A percentile compares a stretch with the other conserved stretches of the same genome.
Evolutionary conservation across 2,113 vertebrate genomes (phyloP).

Genomic region (Aspiorhynchus laticeps): DNA sequence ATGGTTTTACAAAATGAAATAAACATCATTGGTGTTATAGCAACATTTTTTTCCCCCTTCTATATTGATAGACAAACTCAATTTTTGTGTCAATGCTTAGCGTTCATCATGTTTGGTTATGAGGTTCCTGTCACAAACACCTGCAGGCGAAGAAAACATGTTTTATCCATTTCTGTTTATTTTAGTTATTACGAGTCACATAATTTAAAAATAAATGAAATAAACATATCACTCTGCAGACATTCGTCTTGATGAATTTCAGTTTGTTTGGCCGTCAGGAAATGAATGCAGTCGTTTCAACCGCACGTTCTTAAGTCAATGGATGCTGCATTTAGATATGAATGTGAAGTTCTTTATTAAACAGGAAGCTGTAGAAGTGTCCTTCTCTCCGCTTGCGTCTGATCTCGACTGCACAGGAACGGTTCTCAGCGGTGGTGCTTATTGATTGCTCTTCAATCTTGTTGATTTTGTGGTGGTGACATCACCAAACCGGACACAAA

Average conservation of each 20-base stretch:
- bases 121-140: conserved; percentile 50
- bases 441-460: conserved; percentile 10
- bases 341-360: neutral
- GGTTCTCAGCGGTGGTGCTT: neutral
- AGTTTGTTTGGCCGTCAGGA: neutral
- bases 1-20: conserved; percentile 61
- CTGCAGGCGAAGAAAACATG: conserved; percentile 58
- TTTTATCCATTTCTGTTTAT: conserved; percentile 27
- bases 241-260: neutral
- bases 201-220: conserved; percentile 35
- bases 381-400: neutral
- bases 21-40: conserved; percentile 59
- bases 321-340: neutral
- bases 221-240: conserved; percentile 13
- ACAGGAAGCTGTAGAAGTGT: neutral
- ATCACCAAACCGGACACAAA: neutral
- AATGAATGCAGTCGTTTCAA: neutral
- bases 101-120: conserved; percentile 43
- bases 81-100: conserved; percentile 60
- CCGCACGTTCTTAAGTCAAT: neutral
- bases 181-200: neutral
- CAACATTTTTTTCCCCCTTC: conserved; percentile 46
- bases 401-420: neutral
- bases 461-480: neutral
- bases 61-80: conserved; percentile 63